These are phyloP conservation scores for Xerus inauris DNA, from an alignment of 2,113 vertebrate species.

Conservation along the genomic window DNA sequence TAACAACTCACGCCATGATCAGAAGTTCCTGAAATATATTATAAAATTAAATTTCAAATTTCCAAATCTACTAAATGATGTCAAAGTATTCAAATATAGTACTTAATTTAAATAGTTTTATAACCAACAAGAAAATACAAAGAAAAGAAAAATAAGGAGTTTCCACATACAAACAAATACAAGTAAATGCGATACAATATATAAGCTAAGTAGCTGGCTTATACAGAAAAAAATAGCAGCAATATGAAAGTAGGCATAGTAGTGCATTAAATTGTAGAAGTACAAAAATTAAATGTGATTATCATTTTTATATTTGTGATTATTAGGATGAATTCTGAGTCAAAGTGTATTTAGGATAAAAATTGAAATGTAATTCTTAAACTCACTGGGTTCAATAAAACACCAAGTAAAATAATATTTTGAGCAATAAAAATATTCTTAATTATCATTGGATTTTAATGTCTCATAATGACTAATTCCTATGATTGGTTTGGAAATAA, in stretches of 20 bases:
- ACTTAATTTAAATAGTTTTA: constrained; percentile 31
- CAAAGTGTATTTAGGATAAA: not conserved
- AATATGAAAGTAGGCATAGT: not conserved
- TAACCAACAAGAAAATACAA: constrained; percentile 8
- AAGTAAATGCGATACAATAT: not conserved
- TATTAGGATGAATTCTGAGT: not conserved
- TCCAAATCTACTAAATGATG: not conserved
- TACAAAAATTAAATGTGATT: not conserved
- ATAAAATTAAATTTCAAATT: constrained; percentile 25
- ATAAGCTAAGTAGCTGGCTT: constrained; percentile 36
- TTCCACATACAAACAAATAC: constrained; percentile 43
- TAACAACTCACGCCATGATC: not conserved
- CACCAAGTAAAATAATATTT: not conserved
- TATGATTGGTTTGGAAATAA: not conserved
- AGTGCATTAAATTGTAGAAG: not conserved
- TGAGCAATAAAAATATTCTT: not conserved
- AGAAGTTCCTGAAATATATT: constrained; percentile 41
- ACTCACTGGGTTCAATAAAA: not conserved
- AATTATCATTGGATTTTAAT: not conserved
- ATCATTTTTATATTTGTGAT: not conserved
- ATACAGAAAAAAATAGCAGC: not conserved
- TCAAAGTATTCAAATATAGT: constrained; percentile 50
- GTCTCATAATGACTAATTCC: not conserved
- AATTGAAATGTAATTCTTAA: not conserved
- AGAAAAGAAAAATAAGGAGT: not conserved